Evolutionary conservation across 2,888 invertebrate genomes (phyloP), one percentile per base, ranked within the genome.

Genomic region (Uropetala carovei): DNA sequence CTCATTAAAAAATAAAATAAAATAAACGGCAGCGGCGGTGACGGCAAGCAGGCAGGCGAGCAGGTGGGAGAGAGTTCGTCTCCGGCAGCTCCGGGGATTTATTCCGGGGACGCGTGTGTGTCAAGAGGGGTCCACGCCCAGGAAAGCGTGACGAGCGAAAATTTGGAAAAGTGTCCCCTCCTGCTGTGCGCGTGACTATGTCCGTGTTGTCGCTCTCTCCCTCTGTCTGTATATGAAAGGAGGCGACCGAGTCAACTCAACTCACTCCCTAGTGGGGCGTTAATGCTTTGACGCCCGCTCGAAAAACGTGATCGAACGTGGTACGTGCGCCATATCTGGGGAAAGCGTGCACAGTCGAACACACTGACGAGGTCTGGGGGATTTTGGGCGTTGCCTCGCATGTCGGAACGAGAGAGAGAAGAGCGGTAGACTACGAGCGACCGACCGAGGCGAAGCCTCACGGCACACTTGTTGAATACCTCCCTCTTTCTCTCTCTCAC

Each of bases 391-490:
- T 75, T 75, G 75, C 68, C 68, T 68, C 68, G 13, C 68, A 68
- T 68, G 68, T 10, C 68, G 68, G 68, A 68, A 18, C 22, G 68
- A 43, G 43, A 43, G 43, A 43, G 43, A 68, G 68, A 5, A 43
- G 43, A 68, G 68, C 68, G 68, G 68, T 18, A n/a, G 68, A 18
- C 18, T 43, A 43, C 9, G 68, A 68, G 68, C 68, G 68, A 68
- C 68, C 68, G 68, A 68, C 68, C 68, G 85, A 59, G 57, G 86
- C 86, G 86, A 86, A 59, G 86, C 85, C 85, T 86, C 85, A 60
- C 64, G 64, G 89, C 89, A 89, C 89, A 89, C 89, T 89, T 89
- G 89, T 89, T 89, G 89, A 89, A 68, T 89, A 30, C 30, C 16
- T 30, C 30, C 85, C 58, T 59, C 14, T 27, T 22, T 43, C 43